Conservation (phyloP, 2,113 vertebrate species). For the Neoarius graeffei region DNA sequence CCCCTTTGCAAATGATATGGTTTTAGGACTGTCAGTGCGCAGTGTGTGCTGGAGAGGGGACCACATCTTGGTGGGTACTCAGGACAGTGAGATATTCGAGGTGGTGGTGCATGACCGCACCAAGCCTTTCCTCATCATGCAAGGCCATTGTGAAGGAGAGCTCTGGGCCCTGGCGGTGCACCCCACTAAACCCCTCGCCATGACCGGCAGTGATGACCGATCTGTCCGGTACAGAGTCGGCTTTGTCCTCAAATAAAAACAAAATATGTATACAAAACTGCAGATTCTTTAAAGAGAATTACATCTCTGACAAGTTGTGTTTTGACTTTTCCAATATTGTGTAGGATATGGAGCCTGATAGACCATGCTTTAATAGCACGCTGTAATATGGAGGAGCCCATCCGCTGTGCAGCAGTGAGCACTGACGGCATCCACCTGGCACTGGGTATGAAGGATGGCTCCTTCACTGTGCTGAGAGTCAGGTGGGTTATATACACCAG, state of each 20-base stretch:
- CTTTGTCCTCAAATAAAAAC: neutral
- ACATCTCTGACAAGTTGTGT: neutral
- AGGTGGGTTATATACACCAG: constrained; percentile 73
- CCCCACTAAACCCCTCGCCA: constrained; percentile 94
- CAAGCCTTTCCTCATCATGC: constrained; percentile 98
- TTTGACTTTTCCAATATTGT: constrained; percentile 12
- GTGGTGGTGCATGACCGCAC: constrained; percentile 97
- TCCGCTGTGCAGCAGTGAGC: constrained; percentile 93
- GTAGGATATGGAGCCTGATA: constrained; percentile 96
- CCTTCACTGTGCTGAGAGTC: constrained; percentile 94
- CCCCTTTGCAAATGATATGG: constrained; percentile 22
- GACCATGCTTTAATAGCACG: constrained; percentile 96
- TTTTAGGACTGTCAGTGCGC: constrained; percentile 90
- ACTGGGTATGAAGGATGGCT: constrained; percentile 97
- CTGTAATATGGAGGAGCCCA: constrained; percentile 98
- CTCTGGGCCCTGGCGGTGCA: constrained; percentile 97
- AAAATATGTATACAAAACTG: neutral
- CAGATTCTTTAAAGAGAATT: neutral
- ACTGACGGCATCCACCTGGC: constrained; percentile 94
- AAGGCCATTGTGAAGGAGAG: constrained; percentile 98
- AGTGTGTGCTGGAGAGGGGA: constrained; percentile 98
- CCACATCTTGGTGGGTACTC: constrained; percentile 95
- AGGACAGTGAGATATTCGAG: constrained; percentile 98
- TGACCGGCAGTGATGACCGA: constrained; percentile 96
- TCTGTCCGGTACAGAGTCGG: constrained; percentile 85